Evolutionary conservation across 2,797 vertebrate genomes (phyloP).

Genomic region (Melopsittacus undulatus): DNA sequence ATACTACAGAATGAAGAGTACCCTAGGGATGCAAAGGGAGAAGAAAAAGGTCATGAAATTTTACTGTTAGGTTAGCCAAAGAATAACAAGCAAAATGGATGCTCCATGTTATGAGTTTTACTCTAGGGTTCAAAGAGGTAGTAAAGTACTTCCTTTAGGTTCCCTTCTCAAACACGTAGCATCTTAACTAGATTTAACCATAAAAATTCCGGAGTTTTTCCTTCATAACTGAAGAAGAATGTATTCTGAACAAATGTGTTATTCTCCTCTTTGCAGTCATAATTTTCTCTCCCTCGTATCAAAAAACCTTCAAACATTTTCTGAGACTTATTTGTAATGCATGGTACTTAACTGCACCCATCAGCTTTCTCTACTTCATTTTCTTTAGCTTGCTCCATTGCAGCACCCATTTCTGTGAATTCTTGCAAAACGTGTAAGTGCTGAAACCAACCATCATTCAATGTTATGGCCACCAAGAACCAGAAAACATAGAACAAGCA

Average conservation of each 20-base stretch:
- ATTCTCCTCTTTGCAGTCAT: not conserved
- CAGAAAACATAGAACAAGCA: not conserved
- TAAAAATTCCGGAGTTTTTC: not conserved
- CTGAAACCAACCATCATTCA: not conserved
- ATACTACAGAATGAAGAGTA: not conserved
- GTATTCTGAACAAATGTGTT: not conserved
- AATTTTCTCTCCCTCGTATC: not conserved
- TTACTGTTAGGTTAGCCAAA: not conserved
- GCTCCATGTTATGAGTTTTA: not conserved
- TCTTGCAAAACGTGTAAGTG: not conserved
- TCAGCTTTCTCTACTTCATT: not conserved
- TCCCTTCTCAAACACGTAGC: not conserved
- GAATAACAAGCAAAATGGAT: conserved; percentile 43
- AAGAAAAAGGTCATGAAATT: conserved; percentile 17
- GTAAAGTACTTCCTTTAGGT: conserved; percentile 31
- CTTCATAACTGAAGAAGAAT: not conserved
- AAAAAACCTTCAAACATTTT: not conserved
- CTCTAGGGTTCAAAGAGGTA: not conserved
- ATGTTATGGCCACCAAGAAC: not conserved
- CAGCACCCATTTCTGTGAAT: not conserved
- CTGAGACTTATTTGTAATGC: not conserved
- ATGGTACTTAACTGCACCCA: not conserved
- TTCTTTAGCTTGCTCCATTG: not conserved
- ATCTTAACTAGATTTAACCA: not conserved
- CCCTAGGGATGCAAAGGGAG: not conserved